Conservation (phyloP, 2,888 invertebrate species). For the Dasysyrphus albostriatus region DNA sequence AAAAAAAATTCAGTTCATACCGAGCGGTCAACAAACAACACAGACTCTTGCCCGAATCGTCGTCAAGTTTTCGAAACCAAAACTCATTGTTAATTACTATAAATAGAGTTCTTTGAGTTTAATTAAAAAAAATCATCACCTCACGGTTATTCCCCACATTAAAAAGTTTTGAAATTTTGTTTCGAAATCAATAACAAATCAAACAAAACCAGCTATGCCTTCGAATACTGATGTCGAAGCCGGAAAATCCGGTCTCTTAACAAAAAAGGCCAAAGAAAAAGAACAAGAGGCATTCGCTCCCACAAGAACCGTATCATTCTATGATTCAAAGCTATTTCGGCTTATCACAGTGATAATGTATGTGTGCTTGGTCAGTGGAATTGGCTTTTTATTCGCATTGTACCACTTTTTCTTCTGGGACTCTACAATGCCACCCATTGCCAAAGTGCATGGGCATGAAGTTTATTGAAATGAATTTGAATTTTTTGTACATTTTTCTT, state of each 20-base stretch:
- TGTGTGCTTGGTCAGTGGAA: constrained; percentile 61
- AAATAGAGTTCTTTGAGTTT: not conserved
- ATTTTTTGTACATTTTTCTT: not conserved
- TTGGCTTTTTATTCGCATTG: constrained; percentile 66
- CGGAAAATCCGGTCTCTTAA: constrained; percentile 40
- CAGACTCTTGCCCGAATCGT: constrained; percentile 35
- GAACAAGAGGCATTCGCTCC: not conserved
- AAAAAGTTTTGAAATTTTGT: not conserved
- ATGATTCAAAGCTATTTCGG: constrained; percentile 45
- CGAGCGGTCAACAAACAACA: constrained; percentile 57
- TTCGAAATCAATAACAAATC: constrained; percentile 9
- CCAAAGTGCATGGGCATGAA: constrained; percentile 57
- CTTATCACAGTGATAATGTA: constrained; percentile 59
- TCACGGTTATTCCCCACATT: not conserved
- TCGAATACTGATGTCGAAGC: constrained; percentile 53
- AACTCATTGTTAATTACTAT: not conserved
- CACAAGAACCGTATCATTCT: not conserved
- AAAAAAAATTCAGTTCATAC: constrained; percentile 56
- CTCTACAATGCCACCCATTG: constrained; percentile 68
- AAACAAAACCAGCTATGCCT: not conserved
- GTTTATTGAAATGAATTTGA: constrained; percentile 43
- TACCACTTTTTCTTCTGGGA: constrained; percentile 75
- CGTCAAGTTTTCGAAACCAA: constrained; percentile 23
- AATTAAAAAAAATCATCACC: not conserved
- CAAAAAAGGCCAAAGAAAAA: not conserved